Conservation (phyloP, 35 echinoderm and acorn worm species). For the Chiridota heheva region DNA sequence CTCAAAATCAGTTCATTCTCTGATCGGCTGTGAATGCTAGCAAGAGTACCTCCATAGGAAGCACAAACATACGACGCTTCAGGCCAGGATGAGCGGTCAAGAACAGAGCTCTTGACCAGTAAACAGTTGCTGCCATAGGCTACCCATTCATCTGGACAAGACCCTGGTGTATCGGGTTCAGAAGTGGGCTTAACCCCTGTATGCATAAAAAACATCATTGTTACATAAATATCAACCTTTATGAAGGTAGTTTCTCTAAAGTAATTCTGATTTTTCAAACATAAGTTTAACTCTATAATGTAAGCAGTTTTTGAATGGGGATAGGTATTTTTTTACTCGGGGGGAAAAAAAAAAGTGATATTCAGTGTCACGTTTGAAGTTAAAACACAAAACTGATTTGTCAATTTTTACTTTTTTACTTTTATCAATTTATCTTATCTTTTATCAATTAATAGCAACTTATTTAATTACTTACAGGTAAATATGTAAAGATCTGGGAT, state of each 20-base stretch:
- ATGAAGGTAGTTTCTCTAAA: neutral
- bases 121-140: slow-evolving; percentile 81
- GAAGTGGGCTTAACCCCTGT: slow-evolving; percentile 62
- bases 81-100: slow-evolving; percentile 46
- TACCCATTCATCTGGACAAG: slow-evolving; percentile 51
- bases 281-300: neutral
- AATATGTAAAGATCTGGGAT: too few species aligned
- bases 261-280: neutral
- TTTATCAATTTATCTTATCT: too few species aligned
- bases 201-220: neutral
- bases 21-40: slow-evolving; percentile 56
- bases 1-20: slow-evolving; percentile 68
- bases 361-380: too few species aligned
- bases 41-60: slow-evolving; percentile 49
- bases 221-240: neutral
- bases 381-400: too few species aligned
- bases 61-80: slow-evolving; percentile 52
- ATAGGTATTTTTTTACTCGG: too few species aligned
- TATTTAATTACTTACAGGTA: too few species aligned
- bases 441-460: too few species aligned
- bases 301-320: neutral
- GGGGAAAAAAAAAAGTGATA: too few species aligned
- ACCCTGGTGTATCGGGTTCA: slow-evolving; percentile 62
- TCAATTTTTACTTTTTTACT: too few species aligned
- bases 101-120: neutral